Evolutionary conservation across 2,113 vertebrate species (phyloP).

Genomic region (Chrysemys picta): DNA sequence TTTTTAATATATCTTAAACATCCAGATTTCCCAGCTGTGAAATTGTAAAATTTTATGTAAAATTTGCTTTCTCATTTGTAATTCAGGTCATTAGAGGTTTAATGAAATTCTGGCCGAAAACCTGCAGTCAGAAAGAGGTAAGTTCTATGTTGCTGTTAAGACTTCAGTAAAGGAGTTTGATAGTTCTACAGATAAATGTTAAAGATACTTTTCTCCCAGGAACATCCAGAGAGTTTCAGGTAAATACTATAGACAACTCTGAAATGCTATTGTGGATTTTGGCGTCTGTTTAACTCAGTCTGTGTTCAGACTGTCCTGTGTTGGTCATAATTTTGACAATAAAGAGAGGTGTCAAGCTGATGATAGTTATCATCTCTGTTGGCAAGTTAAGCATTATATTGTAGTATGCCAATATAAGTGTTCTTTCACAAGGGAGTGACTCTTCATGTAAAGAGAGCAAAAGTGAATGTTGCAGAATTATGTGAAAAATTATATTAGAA

Average conservation of each 20-base stretch:
- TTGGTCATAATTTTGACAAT: background rate
- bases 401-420: background rate
- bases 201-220: background rate
- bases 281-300: background rate
- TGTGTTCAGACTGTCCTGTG: background rate
- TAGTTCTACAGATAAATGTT: background rate
- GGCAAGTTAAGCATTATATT: background rate
- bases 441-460: background rate
- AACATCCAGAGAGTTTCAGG: background rate
- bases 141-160: background rate
- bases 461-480: background rate
- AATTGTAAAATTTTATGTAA: conserved; percentile 5
- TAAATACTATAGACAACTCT: background rate
- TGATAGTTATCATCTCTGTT: background rate
- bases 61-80: conserved; percentile 25
- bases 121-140: conserved; percentile 99
- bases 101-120: conserved; percentile 99
- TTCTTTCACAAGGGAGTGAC: background rate
- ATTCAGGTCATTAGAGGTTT: conserved; percentile 97
- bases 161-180: background rate
- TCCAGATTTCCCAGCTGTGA: background rate
- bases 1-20: background rate
- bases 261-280: background rate
- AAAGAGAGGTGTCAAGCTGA: background rate
- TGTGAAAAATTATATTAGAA: background rate